Evolutionary conservation across 2,113 vertebrate species (phyloP), one percentile per base, ranked within the genome.

Genomic region (Lepus americanus): DNA sequence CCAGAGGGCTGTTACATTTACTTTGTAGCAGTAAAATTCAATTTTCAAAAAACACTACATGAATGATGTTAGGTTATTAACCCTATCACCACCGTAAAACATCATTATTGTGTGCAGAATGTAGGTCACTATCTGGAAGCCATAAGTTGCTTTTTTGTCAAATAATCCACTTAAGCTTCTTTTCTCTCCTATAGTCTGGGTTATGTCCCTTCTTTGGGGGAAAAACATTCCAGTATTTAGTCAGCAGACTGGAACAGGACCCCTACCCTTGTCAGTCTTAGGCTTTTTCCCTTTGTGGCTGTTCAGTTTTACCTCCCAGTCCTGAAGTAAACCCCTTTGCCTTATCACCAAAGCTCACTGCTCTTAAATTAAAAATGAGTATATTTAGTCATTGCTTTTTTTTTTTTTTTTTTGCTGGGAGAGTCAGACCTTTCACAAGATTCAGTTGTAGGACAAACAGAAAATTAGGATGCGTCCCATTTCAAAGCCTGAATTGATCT

Each of bases 1-100:
- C 99, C 97, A 98, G 99, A 99, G 99, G 98, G 98, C 99, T 98
- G 98, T 99, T 98, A 99, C 98, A 99, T 99, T 99, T 99, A 99
- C 99, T 99, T 99, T 99, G 99, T 99, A 99, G 99, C 99, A 99
- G 98, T 99, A 99, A 98, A 99, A 99, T 99, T 99, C 98, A 99
- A 98, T 99, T 99, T 99, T 98, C 98, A 98, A 98, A 98, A 98
- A 98, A 98, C 98, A 98, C 98, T 98, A 98, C 98, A 98, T 98
- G 98, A 98, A 98, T 98, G 98, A 98, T 98, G 98, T 98, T 98
- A 98, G 98, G 98, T 98, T 98, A 98, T 99, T 98, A 99, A 99
- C 98, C 98, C 98, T 98, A 98, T 98, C 98, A 95, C 95, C 94
- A 98, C 98, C 87, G 97, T 98, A 98, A 98, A 98, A 98, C 97